Base-by-base conservation (phyloP, 1,140 invertebrate genomes). In the Panagrolaimus sp. region DNA sequence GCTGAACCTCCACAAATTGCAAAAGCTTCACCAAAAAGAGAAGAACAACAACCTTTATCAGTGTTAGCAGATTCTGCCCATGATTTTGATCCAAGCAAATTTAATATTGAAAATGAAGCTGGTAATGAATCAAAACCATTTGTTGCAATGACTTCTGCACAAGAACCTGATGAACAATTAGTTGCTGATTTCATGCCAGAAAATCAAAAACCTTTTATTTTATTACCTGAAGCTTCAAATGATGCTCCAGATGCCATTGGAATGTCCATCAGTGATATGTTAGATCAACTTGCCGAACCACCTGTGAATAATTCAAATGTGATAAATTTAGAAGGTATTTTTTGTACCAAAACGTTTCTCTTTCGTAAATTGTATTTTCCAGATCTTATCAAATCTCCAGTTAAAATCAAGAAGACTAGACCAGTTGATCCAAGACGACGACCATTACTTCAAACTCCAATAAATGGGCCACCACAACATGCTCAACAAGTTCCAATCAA, bases 91-190 rank as follows among this genome's bases (percentile, higher is more conserved):
- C 32, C 32, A 4, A 38, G 32, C 7, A 38, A 38, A 38, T 38
- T 38, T 38, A 2, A 38, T 38, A 38, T 38, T 38, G 52, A 58
- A 24, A n/a, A 8, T 28, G 7, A 58, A 28, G 52, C 17, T 2
- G 52, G 10, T 4, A 28, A 58, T 17, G 52, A 58, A 8, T 7
- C 32, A 4, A 7, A 38, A 38, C 32, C 32, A 38, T 58, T 58
- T 14, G 52, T 58, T 17, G 52, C 52, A 12, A 58, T 58, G 52
- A 58, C 52, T 4, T 58, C 52, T 21, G 52, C 52, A 12, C 21
- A 58, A 58, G 52, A 58, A n/a, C 52, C 52, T 21, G 52, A 58
- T 58, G 52, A 58, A 14, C 21, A 21, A 12, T 28, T 58, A 12
- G 21, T 58, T 28, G 52, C 15, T 21, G 15, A 58, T 21, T 38